These are phyloP conservation scores for Picathartes gymnocephalus DNA, from an alignment of 2,113 vertebrate species.

Conservation along the genomic window DNA sequence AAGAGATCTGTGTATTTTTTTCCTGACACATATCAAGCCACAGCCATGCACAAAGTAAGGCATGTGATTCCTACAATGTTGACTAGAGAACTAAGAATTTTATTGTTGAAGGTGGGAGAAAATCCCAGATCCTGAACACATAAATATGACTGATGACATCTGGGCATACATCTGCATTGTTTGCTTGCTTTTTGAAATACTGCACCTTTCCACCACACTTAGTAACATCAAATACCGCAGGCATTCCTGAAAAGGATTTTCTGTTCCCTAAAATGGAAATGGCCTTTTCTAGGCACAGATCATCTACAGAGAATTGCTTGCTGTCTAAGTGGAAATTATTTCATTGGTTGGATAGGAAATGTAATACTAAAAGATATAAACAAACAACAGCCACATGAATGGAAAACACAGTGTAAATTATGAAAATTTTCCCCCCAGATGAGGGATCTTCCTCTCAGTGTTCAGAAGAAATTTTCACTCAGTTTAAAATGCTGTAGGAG, in stretches of 20 bases:
- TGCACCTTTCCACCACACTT: background rate
- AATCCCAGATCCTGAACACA: background rate
- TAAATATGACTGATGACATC: background rate
- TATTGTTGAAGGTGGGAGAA: background rate
- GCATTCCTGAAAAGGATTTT: background rate
- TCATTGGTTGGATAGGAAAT: background rate
- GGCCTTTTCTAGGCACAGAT: background rate
- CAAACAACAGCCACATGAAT: background rate
- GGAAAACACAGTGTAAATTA: background rate
- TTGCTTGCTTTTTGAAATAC: background rate
- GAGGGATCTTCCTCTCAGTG: background rate
- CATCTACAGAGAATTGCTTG: background rate
- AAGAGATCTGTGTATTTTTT: background rate
- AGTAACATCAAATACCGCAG: background rate
- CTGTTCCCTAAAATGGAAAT: background rate
- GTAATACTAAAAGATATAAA: background rate
- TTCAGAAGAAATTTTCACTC: background rate
- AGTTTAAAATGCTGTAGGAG: background rate
- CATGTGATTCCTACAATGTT: background rate
- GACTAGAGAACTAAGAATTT: background rate
- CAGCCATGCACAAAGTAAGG: background rate
- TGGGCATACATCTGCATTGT: rapidly evolving
- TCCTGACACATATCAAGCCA: background rate
- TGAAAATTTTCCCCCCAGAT: background rate
- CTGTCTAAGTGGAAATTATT: background rate